Evolutionary conservation across 2,797 vertebrate species (phyloP).

Genomic region (Lindbergichthys nudifrons): DNA sequence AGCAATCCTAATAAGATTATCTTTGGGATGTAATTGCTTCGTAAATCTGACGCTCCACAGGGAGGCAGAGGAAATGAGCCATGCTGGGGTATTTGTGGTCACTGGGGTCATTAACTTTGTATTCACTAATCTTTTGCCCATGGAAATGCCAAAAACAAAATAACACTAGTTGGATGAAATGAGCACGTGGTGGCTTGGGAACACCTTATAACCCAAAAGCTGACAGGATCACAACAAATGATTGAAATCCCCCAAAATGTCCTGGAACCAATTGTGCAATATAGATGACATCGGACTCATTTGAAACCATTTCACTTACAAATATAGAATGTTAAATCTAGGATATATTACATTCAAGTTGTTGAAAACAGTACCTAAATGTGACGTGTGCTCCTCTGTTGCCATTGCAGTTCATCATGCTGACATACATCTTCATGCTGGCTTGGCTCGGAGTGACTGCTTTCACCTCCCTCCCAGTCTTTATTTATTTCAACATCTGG

Average conservation of each 20-base stretch:
- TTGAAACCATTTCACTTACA: background rate
- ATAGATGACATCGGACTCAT: background rate
- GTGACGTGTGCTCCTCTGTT: conserved; percentile 27
- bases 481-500: conserved; percentile 99
- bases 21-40: conserved; percentile 48
- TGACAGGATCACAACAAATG: background rate
- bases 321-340: background rate
- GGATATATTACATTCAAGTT: background rate
- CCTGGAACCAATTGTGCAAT: background rate
- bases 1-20: conserved; percentile 55
- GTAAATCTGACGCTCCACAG: conserved; percentile 35
- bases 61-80: conserved; percentile 44
- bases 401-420: conserved; percentile 94
- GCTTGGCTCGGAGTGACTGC: conserved; percentile 98
- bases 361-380: background rate
- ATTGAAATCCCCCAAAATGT: background rate
- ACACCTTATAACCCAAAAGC: background rate
- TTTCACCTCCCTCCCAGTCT: conserved; percentile 97
- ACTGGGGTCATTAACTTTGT: conserved; percentile 37
- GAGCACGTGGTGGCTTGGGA: background rate
- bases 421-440: conserved; percentile 99
- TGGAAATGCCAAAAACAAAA: conserved; percentile 20
- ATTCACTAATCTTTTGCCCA: conserved; percentile 24
- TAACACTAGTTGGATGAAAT: conserved; percentile 1
- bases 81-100: conserved; percentile 42